Evolutionary conservation across 2,888 invertebrate species (phyloP), one percentile per base, ranked within the genome.

Genomic region (Euclidia mi): DNA sequence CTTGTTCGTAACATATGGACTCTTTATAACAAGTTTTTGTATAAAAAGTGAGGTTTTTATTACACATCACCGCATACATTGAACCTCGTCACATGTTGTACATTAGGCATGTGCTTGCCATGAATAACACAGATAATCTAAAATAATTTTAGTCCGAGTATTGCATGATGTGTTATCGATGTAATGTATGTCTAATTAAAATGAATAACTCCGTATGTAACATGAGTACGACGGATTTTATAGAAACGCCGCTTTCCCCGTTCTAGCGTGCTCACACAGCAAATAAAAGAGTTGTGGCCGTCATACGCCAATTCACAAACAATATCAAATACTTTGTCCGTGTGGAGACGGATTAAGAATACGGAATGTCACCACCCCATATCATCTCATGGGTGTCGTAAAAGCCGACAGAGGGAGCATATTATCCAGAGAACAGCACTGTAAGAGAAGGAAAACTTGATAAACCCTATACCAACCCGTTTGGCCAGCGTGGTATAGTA

Each of bases 81-180:
- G 82, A 84, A 80, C 80, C 71, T 78, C 56, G 70, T 81, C 84
- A 88, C 78, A 78, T 85, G 84, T 79, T 72, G 61, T 69, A 66
- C 76, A 79, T 81, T 76, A 67, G 66, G 63, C 79, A 81, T 82
- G 65, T 81, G 79, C 71, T 71, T 57, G 68, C 62, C 63, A 73
- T 70, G 67, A 73, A 73, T 71, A 62, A 68, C 57, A 50, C 58
- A 43, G 65, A 58, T 74, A 62, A 71, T 64, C 65, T 70, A 60
- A 65, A 65, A 69, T 78, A 73, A 65, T 65, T 67, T 41, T 55
- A 43, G 58, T 63, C 66, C 12, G 35, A 32, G 62, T 67, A 67
- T 67, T 65, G 49, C 50, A 59, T 56, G 44, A 44, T 50, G 41
- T 57, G 52, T 61, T 68, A 74, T 73, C 71, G 42, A 66, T 70